A percentile compares a stretch with the other conserved stretches of the same genome.
Evolutionary conservation across 2,797 vertebrate species (phyloP).

Genomic region (Masticophis lateralis): DNA sequence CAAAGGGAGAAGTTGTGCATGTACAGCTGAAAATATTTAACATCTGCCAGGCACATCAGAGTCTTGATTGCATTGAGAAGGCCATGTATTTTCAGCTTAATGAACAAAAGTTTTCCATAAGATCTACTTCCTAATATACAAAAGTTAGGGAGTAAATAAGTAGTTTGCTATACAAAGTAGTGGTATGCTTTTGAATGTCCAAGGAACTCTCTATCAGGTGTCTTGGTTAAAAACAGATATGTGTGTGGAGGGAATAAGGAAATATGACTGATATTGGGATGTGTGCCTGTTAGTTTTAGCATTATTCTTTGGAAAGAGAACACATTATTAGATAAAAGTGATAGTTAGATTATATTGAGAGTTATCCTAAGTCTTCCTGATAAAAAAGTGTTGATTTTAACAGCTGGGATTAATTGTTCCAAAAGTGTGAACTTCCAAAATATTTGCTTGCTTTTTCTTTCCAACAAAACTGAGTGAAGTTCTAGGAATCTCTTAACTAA

Average conservation of each 20-base stretch:
- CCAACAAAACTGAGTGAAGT: not conserved
- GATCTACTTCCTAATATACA: not conserved
- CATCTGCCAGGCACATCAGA: not conserved
- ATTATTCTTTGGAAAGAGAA: not conserved
- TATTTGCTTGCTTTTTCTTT: not conserved
- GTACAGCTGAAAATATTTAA: not conserved
- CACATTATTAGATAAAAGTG: not conserved
- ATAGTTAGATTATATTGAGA: not conserved
- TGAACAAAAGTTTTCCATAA: not conserved
- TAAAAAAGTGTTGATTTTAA: not conserved
- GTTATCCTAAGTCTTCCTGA: not conserved
- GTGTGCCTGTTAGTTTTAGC: not conserved
- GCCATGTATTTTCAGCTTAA: not conserved
- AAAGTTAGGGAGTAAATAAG: not conserved
- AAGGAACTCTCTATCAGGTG: not conserved
- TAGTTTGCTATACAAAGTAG: not conserved
- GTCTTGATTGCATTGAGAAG: not conserved
- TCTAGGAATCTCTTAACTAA: not conserved
- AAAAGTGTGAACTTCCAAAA: not conserved
- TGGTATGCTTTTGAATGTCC: not conserved
- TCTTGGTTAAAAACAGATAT: not conserved
- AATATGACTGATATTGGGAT: not conserved
- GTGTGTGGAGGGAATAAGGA: not conserved
- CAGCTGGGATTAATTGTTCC: not conserved
- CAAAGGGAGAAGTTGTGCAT: not conserved